Base-by-base conservation (phyloP, 2,888 invertebrate species). In the Eueremaeus valkanovi region DNA sequence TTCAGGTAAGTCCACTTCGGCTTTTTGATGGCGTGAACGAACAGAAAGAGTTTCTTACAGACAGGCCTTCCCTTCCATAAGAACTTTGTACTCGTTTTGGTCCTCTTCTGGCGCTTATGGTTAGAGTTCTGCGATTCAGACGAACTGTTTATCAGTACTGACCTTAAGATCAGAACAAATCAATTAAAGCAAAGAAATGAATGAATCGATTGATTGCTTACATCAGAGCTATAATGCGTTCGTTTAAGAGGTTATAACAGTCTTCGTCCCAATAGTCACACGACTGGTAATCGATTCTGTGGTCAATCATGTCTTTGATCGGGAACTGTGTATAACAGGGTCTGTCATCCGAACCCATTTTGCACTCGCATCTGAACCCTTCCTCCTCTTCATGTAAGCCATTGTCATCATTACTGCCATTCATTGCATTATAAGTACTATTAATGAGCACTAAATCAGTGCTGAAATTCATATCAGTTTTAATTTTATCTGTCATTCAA, bases 241-340 rank as follows among this genome's bases (percentile, higher is more conserved):
- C 63, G 16, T 63, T 63, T 18, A 63, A 36, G 3, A 63, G 36
- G 29, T 63, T 63, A 63, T 63, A 63, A 33, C 63, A 63, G 58
- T 58, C 33, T 31, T 63, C 63, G 63, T 63, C 63, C 63, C 63
- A 63, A 33, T 63, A 63, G 16, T 63, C 63, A 63, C 63, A 63
- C 8, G n/a, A n/a, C 36, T 63, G 63, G 36, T 33, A 63, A 33
- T 63, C 63, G 33, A 63, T 31, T 33, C 63, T 31, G 33, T 63
- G 63, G 63, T 63, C 63, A 63, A 33, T 33, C 31, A 63, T 63
- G 31, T 63, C n/a, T 63, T 31, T 31, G 18, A 31, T 33, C 0
- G 31, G n/a, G 18, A 63, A 63, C 27, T 63, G 63, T n/a, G 8
- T 16, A 63, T 33, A 63, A 63, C 63, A 63, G 31, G 63, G 63